These are phyloP conservation scores for Leptodactylus fuscus DNA, from an alignment of 2,113 vertebrate genomes.

Conservation along the genomic window DNA sequence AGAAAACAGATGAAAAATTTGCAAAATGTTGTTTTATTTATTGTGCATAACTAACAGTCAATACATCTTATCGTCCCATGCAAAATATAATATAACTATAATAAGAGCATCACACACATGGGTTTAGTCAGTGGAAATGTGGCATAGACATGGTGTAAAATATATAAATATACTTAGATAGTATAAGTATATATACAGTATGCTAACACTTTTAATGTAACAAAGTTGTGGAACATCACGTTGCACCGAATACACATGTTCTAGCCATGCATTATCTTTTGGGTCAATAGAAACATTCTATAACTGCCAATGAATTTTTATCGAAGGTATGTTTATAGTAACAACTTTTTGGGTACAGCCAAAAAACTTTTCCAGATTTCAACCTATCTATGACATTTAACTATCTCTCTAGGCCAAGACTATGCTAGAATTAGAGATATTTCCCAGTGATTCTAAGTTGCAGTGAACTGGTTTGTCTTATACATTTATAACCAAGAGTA, in stretches of 20 bases:
- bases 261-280: too few species aligned
- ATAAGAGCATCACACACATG: constrained; percentile 60
- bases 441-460: background rate
- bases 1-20: constrained; percentile 4
- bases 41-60: constrained; percentile 65
- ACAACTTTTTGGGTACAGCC: too few species aligned
- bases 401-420: background rate
- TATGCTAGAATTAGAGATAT: background rate
- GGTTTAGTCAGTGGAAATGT: constrained; percentile 39
- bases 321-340: too few species aligned
- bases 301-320: too few species aligned
- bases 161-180: background rate
- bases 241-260: too few species aligned
- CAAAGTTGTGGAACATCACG: background rate
- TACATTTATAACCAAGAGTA: too few species aligned
- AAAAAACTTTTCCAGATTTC: background rate
- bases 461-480: background rate
- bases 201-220: background rate
- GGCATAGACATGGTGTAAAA: background rate
- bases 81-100: constrained; percentile 62
- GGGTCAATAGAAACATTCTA: background rate
- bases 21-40: constrained; percentile 72
- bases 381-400: background rate
- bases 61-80: constrained; percentile 61
- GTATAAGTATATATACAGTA: too few species aligned